phyloP scores from a whole-genome alignment of 2,888 invertebrate genomes.

The Pheosia tremula region DNA sequence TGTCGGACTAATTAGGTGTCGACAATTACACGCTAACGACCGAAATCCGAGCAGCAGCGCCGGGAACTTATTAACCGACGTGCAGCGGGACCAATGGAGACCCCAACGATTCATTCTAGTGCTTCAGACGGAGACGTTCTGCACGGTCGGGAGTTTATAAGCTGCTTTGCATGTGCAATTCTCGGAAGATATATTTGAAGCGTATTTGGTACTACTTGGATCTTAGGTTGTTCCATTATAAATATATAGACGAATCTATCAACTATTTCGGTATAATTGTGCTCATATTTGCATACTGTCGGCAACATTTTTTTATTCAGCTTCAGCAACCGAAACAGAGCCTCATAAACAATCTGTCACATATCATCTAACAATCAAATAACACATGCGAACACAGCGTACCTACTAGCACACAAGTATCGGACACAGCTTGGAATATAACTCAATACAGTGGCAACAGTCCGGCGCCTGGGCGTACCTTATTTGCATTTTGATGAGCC shows the following conservation, averaged over 20 bases:
- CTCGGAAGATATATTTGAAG: slow-evolving; percentile 11
- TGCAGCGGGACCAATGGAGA: slow-evolving; percentile 36
- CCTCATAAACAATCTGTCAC: not conserved
- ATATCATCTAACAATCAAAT: not conserved
- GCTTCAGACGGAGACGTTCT: slow-evolving; percentile 31
- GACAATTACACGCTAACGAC: slow-evolving; percentile 79
- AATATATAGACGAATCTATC: no score
- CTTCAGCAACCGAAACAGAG: not conserved
- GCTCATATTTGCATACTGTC: no score
- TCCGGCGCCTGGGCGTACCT: slow-evolving; percentile 68
- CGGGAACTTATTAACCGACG: slow-evolving; percentile 70
- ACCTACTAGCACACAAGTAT: slow-evolving; percentile 24
- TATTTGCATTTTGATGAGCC: slow-evolving; percentile 85
- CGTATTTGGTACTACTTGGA: slow-evolving; percentile 11
- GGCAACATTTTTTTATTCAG: no score
- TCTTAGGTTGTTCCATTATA: not conserved
- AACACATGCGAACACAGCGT: not conserved
- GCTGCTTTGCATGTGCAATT: slow-evolving; percentile 20
- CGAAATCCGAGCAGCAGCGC: slow-evolving; percentile 68
- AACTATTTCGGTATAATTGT: no score
- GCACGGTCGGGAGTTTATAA: slow-evolving; percentile 29
- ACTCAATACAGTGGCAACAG: slow-evolving; percentile 77
- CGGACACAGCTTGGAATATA: slow-evolving; percentile 60
- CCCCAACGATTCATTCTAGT: slow-evolving; percentile 49
- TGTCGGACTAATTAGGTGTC: slow-evolving; percentile 75